Percentiles rank a stretch among this genome's conserved stretches.
These are phyloP conservation scores for Plectrocnemia conspersa DNA, from an alignment of 1,140 invertebrate genomes.

Conservation along the genomic window DNA sequence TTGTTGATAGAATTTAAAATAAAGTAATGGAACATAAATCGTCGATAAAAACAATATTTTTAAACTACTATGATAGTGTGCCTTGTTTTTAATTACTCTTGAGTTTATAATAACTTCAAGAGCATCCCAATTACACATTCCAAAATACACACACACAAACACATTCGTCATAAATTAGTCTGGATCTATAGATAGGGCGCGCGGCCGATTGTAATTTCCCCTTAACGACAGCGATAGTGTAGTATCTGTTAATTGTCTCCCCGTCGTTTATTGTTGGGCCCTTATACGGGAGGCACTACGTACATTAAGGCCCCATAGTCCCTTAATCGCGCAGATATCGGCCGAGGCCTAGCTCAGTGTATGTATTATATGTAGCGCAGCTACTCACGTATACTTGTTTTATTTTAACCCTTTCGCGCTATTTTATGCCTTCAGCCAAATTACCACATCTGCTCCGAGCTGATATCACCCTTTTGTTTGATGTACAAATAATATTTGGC, in stretches of 20 bases:
- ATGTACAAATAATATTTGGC: conserved; percentile 20
- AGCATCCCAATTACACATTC: too few species aligned
- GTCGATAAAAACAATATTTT: too few species aligned
- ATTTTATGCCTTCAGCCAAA: conserved; percentile 7
- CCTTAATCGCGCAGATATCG: background rate
- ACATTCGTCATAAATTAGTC: too few species aligned
- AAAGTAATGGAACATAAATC: too few species aligned
- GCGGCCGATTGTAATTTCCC: conserved; percentile 23
- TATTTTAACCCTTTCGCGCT: conserved; percentile 15
- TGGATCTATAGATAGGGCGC: conserved; percentile 10
- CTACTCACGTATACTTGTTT: background rate
- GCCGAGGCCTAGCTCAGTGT: background rate
- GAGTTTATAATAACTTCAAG: too few species aligned
- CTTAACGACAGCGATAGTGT: conserved; percentile 26
- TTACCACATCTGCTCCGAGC: conserved; percentile 15
- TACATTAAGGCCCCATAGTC: background rate
- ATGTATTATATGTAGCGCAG: background rate
- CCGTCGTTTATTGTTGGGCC: conserved; percentile 18
- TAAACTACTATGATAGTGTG: too few species aligned
- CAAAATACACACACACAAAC: too few species aligned
- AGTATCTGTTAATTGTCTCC: conserved; percentile 26
- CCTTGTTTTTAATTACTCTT: too few species aligned
- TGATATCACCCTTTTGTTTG: conserved; percentile 24
- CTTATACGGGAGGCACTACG: background rate
- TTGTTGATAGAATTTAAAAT: too few species aligned